These are phyloP conservation scores for Phrynosoma blainvillii DNA, from an alignment of 2,113 vertebrate species.

Conservation along the genomic window DNA sequence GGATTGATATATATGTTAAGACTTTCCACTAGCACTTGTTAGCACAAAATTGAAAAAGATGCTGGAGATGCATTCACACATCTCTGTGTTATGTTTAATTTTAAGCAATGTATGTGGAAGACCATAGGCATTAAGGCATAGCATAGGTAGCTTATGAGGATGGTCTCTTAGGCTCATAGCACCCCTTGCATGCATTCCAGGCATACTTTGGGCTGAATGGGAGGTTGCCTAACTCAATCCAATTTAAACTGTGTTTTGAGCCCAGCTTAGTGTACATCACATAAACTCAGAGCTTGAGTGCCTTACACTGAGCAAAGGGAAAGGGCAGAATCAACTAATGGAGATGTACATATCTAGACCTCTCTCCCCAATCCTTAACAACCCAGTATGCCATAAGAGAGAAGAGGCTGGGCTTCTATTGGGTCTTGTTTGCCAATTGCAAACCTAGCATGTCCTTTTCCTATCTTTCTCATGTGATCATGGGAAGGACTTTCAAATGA, in stretches of 20 bases:
- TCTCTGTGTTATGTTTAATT: not conserved
- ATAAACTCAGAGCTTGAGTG: not conserved
- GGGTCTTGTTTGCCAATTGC: not conserved
- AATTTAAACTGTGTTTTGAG: not conserved
- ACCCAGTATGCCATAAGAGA: too few species aligned
- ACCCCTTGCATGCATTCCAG: not conserved
- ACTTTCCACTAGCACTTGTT: too few species aligned
- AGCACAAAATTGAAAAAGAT: not conserved
- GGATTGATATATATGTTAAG: not conserved
- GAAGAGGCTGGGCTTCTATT: not conserved
- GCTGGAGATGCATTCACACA: not conserved
- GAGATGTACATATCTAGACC: not conserved
- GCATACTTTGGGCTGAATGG: not conserved
- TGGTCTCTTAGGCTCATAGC: not conserved
- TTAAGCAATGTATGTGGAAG: not conserved
- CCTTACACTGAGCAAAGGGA: not conserved
- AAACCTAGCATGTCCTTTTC: not conserved
- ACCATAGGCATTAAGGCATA: not conserved
- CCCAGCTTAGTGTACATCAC: not conserved
- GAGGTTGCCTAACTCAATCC: not conserved
- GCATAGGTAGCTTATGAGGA: not conserved
- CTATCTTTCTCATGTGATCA: too few species aligned
- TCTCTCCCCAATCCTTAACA: not conserved
- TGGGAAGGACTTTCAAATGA: too few species aligned
- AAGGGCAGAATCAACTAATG: not conserved